These are phyloP conservation scores for Eulithis prunata DNA, from an alignment of 2,888 invertebrate genomes.

Conservation along the genomic window DNA sequence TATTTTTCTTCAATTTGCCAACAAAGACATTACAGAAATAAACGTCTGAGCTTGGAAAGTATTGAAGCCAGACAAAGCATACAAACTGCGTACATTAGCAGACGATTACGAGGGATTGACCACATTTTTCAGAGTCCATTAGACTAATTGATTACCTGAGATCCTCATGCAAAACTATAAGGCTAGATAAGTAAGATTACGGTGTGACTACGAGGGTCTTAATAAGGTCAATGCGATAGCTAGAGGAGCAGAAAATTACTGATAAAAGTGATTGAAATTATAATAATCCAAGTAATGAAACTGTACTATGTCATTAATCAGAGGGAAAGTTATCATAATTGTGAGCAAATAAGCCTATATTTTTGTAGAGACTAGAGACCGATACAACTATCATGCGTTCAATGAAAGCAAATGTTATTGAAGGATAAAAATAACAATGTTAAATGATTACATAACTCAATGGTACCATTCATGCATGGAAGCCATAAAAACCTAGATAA, in stretches of 20 bases:
- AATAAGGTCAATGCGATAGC: conserved; percentile 6
- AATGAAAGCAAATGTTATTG: conserved; percentile 1
- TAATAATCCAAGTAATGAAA: neutral
- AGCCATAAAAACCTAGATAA: conserved; percentile 56
- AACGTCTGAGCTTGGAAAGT: conserved; percentile 19
- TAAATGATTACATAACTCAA: conserved; percentile 21
- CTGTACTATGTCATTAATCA: too few species aligned
- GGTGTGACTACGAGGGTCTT: conserved; percentile 34
- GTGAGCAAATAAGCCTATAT: too few species aligned
- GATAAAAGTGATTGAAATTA: neutral
- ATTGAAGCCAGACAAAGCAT: conserved; percentile 27
- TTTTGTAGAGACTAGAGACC: too few species aligned
- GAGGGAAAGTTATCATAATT: too few species aligned
- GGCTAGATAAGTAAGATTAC: conserved; percentile 28
- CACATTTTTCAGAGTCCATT: conserved; percentile 43
- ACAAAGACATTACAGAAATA: conserved; percentile 22
- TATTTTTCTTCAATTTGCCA: conserved; percentile 26
- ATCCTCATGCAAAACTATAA: conserved; percentile 28
- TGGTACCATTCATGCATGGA: conserved; percentile 36
- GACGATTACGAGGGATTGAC: conserved; percentile 20
- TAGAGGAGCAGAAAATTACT: neutral
- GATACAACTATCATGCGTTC: neutral
- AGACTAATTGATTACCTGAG: conserved; percentile 49
- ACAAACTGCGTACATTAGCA: conserved; percentile 30
- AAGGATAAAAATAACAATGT: conserved; percentile 20